These are phyloP conservation scores for Camptogramma bilineatum DNA, from an alignment of 2,888 invertebrate genomes.

Conservation along the genomic window DNA sequence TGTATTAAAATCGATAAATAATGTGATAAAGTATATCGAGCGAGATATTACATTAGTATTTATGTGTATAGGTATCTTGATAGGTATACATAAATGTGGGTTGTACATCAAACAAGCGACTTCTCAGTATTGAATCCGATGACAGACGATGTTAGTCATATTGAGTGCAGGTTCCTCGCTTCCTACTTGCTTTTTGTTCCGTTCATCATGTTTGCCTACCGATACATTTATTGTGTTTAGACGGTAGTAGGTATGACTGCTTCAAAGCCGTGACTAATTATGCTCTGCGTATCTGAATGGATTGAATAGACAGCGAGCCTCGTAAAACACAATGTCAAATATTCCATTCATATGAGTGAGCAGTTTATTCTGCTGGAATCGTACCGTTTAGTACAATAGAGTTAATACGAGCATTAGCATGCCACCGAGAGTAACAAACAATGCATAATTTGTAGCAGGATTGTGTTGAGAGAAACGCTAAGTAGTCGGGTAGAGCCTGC, in stretches of 20 bases:
- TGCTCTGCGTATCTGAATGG: conserved; percentile 23
- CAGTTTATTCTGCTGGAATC: conserved; percentile 50
- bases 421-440: conserved; percentile 36
- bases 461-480: conserved; percentile 15
- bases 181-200: conserved; percentile 51
- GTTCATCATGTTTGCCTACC: conserved; percentile 21
- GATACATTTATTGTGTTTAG: conserved; percentile 23
- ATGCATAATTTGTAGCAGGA: conserved; percentile 18
- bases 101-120: conserved; percentile 46
- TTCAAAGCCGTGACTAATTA: conserved; percentile 34
- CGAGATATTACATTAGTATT: conserved; percentile 35
- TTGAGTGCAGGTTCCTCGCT: conserved; percentile 44
- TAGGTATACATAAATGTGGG: too few species aligned
- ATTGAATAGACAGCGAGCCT: conserved; percentile 30
- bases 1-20: conserved; percentile 29
- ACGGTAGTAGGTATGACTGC: conserved; percentile 31
- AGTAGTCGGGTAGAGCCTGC: conserved; percentile 13
- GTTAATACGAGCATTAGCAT: conserved; percentile 51
- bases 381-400: conserved; percentile 48
- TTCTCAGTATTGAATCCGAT: conserved; percentile 55
- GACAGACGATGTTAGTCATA: conserved; percentile 59
- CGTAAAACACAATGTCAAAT: conserved; percentile 59
- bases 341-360: conserved; percentile 61
- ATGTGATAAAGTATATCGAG: conserved; percentile 29
- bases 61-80: too few species aligned